Evolutionary conservation across 1,140 invertebrate genomes (phyloP), one percentile per base, ranked within the genome.

Genomic region (Drosophila parvula): DNA sequence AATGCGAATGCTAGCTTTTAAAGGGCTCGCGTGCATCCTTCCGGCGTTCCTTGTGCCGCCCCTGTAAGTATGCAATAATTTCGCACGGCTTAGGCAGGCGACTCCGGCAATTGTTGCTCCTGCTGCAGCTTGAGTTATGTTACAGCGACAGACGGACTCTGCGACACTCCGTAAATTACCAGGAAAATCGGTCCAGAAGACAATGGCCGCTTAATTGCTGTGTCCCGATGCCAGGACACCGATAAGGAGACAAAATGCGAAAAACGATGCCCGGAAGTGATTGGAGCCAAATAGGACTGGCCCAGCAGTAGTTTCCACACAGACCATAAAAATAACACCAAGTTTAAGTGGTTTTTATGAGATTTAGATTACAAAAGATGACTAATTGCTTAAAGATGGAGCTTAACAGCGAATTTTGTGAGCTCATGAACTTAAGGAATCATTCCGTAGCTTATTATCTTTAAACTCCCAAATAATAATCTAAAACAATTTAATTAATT

Each of bases 81-180:
- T 81, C 47, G 8, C 60, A 58, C 57, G 63, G 63, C 68, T 80
- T 80, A 80, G 78, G 38, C 57, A 38, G 48, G 10, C 51, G 47
- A 36, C 38, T 27, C 44, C 38, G 32, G 60, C 70, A 81, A 78
- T 73, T 78, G 68, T 85, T 81, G 78, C 74, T 64, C 60, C 74
- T 63, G 56, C 18, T n/a, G 50, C 18, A 30, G 28, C 43, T 32
- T 70, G 57, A 82, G 59, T 82, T 63, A 83, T 82, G 60, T 36
- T 44, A 36, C 55, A 61, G 56, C 48, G 62, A 65, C 57, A 75
- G 74, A 76, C 74, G 73, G 70, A 81, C 77, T 77, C 67, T 86
- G 82, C 82, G 82, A 83, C 82, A 86, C 79, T 82, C 71, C 68
- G 76, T 86, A 86, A 86, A 86, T 86, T 88, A 88, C 65, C 40